A percentile compares a stretch with the other conserved stretches of the same genome.
phyloP scores from a whole-genome alignment of 2,888 invertebrate species.

The Drosophila neonasuta region DNA sequence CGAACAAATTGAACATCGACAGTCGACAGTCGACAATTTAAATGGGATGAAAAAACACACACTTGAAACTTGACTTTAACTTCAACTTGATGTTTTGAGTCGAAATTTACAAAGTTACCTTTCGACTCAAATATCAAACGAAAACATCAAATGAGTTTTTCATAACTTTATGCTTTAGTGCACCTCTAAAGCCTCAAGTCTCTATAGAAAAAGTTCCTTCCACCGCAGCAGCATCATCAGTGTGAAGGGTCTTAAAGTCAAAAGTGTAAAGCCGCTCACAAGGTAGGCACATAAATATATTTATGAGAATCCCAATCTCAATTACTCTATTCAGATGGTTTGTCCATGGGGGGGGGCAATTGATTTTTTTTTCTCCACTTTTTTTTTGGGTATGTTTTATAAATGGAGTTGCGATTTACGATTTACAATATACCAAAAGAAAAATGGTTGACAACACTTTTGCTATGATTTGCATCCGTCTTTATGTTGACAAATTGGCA shows the following conservation, averaged over 20 bases:
- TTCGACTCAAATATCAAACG: constrained; percentile 2
- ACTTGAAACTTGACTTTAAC: background rate
- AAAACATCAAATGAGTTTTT: constrained; percentile 8
- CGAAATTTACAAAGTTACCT: no score
- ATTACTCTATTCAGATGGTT: constrained; percentile 40
- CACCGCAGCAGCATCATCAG: background rate
- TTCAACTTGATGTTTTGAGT: no score
- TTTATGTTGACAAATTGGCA: constrained; percentile 30
- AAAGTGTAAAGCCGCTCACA: constrained; percentile 6
- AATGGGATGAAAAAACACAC: background rate
- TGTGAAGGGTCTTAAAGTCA: constrained; percentile 4
- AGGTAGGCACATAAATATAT: constrained; percentile 5
- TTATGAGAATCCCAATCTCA: background rate
- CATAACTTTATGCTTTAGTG: constrained; percentile 17
- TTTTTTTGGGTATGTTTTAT: constrained; percentile 15
- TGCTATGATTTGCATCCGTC: constrained; percentile 7
- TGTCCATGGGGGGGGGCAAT: constrained; percentile 60
- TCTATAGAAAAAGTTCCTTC: background rate
- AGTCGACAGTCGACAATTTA: background rate
- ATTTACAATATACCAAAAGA: constrained; percentile 4
- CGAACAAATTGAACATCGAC: constrained; percentile 18
- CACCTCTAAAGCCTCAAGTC: constrained; percentile 1
- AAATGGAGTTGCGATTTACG: constrained; percentile 21
- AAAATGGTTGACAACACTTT: constrained; percentile 29
- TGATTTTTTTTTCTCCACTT: constrained; percentile 55